Base-by-base conservation (phyloP, 2,888 invertebrate species). In the Pammene aurita region DNA sequence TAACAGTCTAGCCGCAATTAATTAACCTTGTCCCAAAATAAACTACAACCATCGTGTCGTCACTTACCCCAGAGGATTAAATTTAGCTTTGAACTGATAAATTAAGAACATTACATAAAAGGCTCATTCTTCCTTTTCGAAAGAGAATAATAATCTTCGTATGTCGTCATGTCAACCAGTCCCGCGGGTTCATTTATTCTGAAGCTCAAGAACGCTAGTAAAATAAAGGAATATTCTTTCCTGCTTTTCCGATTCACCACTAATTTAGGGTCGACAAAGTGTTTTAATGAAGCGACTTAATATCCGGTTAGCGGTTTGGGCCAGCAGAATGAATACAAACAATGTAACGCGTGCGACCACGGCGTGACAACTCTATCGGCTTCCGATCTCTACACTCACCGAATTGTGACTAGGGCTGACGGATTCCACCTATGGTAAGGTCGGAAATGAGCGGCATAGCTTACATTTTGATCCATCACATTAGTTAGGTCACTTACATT, bases 301-400 rank as follows among this genome's bases (percentile, higher is more conserved):
- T 87, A 85, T 90, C 90, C 90, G 89, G 88, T 78, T 88, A 89
- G 84, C 89, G 88, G 87, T 78, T 74, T 78, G 72, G 74, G 76
- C 76, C 78, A 80, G 79, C 80, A 81, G 84, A 66, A 50, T 71
- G 82, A 80, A 81, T 80, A 82, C 82, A 83, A 82, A 81, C 80
- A 84, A 82, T 82, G 79, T 79, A 81, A 77, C 80, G 80, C 80
- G 83, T 52, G 67, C 60, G 60, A 60, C 42, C 64, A 26, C 69
- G 52, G 65, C 85, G 83, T 87, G 85, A 84, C 85, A 79, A 78
- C 72, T 79, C 81, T 87, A 88, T 88, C 88, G 78, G 84, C 84
- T 87, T 88, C 88, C 89, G 88, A 89, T 89, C 87, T 77, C 73
- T 70, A 72, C 72, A 68, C 64, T 52, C 68, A 34, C 46, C 63